Percentiles rank a stretch among this genome's conserved stretches.
Evolutionary conservation across 2,797 vertebrate species (phyloP).

Genomic region (Cynodonichthys magdalenae): DNA sequence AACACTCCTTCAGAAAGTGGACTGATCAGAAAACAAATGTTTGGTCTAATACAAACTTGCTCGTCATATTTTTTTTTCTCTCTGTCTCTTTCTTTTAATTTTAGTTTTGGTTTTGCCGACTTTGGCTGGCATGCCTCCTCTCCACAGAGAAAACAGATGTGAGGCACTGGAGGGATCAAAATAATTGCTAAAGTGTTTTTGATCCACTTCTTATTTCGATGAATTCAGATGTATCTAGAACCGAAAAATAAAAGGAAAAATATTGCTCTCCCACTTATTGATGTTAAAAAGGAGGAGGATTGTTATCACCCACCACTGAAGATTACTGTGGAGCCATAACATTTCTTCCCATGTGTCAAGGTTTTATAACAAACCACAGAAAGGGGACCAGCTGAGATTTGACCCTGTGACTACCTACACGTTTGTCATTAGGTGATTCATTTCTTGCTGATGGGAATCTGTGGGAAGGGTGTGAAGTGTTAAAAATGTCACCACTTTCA

Average conservation of each 20-base stretch:
- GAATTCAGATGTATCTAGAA: slow-evolving; percentile 72
- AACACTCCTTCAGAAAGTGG: slow-evolving; percentile 9
- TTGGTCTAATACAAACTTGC: slow-evolving; percentile 33
- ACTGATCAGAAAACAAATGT: slow-evolving; percentile 26
- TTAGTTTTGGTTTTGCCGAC: slow-evolving; percentile 67
- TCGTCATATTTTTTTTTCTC: slow-evolving; percentile 35
- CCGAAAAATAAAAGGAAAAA: slow-evolving; percentile 51
- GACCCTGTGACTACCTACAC: too few species aligned
- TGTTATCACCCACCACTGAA: not conserved
- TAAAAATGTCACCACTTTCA: too few species aligned
- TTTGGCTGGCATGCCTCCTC: slow-evolving; percentile 79
- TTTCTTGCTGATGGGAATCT: too few species aligned
- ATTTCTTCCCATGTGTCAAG: too few species aligned
- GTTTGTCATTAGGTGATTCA: too few species aligned
- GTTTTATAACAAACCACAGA: too few species aligned
- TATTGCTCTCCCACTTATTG: slow-evolving; percentile 60
- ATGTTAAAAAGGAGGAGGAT: slow-evolving; percentile 26
- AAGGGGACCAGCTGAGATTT: too few species aligned
- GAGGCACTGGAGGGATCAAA: slow-evolving; percentile 76
- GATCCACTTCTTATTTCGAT: slow-evolving; percentile 82
- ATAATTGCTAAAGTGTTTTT: slow-evolving; percentile 84
- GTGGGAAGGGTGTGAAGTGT: too few species aligned
- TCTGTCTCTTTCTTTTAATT: slow-evolving; percentile 26
- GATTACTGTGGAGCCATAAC: too few species aligned
- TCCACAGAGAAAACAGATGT: slow-evolving; percentile 82